Conservation (phyloP, 2,888 invertebrate species). For the Ormia ochracea region DNA sequence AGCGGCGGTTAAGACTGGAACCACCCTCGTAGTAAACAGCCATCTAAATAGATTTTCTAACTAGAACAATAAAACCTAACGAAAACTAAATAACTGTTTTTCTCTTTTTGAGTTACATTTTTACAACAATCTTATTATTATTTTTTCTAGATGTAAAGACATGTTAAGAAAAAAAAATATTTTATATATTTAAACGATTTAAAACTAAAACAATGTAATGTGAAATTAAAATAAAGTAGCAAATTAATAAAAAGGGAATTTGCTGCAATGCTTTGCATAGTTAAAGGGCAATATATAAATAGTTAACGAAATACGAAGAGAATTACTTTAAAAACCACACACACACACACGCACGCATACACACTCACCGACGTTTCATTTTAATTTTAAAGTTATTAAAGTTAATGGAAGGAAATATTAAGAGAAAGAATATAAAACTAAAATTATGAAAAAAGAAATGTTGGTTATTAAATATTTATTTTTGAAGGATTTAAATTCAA, state of each 20-base stretch:
- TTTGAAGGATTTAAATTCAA: slow-evolving; percentile 58
- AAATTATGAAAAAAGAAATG: slow-evolving; percentile 31
- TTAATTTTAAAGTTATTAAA: slow-evolving; percentile 19
- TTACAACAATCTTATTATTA: not conserved
- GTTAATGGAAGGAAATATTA: not conserved
- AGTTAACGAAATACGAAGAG: slow-evolving; percentile 37
- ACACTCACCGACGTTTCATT: slow-evolving; percentile 7
- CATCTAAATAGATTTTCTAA: not conserved
- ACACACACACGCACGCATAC: not conserved
- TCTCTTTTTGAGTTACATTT: not conserved
- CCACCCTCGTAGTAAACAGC: not conserved
- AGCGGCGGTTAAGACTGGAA: not conserved
- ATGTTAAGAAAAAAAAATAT: slow-evolving; percentile 16
- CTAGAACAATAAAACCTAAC: slow-evolving; percentile 24
- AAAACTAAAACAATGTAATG: not conserved
- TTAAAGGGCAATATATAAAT: not conserved
- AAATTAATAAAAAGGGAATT: not conserved
- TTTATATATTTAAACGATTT: slow-evolving; percentile 34
- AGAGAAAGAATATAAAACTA: no score
- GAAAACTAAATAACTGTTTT: not conserved
- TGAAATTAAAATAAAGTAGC: not conserved
- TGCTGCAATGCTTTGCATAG: not conserved
- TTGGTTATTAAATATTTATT: slow-evolving; percentile 55
- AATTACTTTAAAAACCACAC: not conserved
- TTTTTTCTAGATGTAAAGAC: not conserved